These are phyloP conservation scores for Protonemura montana DNA, from an alignment of 2,888 invertebrate genomes.

Conservation along the genomic window DNA sequence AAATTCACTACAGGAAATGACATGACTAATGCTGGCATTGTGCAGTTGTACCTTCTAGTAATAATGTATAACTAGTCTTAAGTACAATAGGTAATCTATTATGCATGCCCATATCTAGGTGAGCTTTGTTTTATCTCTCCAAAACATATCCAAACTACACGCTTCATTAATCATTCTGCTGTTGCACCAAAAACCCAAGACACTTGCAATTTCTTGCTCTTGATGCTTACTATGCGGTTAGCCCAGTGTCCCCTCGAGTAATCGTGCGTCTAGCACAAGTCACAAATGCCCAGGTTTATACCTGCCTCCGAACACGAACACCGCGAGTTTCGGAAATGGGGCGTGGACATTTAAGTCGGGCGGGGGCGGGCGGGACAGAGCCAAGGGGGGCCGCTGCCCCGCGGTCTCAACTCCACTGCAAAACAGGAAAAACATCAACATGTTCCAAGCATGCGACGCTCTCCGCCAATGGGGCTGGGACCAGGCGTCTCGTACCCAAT, in stretches of 20 bases:
- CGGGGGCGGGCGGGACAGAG: constrained; percentile 24
- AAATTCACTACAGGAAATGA: too few species aligned
- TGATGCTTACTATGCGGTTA: background rate
- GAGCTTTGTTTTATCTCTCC: too few species aligned
- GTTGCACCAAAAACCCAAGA: too few species aligned
- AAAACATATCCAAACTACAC: too few species aligned
- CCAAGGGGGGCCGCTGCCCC: background rate
- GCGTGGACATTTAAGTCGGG: constrained; percentile 26
- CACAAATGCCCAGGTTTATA: constrained; percentile 40
- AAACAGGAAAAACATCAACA: constrained; percentile 47
- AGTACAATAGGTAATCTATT: too few species aligned
- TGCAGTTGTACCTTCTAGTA: too few species aligned
- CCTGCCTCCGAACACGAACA: constrained; percentile 33
- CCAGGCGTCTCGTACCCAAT: background rate
- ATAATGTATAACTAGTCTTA: too few species aligned
- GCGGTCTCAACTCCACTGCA: constrained; percentile 43
- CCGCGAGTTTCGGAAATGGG: background rate
- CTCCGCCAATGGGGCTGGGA: background rate
- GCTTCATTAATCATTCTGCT: too few species aligned
- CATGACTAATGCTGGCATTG: too few species aligned
- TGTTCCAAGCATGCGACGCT: constrained; percentile 35
- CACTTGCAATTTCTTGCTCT: too few species aligned
- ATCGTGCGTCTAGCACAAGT: background rate
- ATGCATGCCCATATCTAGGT: too few species aligned
- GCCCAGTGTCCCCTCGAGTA: background rate